Conservation (phyloP, 2,797 vertebrate species). For the Rhincodon typus region DNA sequence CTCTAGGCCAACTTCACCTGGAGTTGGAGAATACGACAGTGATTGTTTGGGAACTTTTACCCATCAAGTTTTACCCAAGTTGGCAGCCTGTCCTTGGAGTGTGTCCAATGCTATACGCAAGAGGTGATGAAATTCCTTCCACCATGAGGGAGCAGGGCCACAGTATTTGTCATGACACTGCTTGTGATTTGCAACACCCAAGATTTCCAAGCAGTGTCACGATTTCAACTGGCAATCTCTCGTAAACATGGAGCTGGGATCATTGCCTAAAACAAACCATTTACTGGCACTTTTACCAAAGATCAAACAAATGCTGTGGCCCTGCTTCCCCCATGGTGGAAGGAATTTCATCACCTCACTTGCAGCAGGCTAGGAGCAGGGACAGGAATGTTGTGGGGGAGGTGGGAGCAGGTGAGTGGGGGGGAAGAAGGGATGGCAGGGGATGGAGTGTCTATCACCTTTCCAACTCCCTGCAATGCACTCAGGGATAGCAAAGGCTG, state of each 20-base stretch:
- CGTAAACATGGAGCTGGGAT: too few relatives aligned
- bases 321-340: background rate
- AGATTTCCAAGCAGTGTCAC: too few relatives aligned
- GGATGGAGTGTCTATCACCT: background rate
- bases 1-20: background rate
- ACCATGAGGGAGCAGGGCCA: too few relatives aligned
- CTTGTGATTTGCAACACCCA: too few relatives aligned
- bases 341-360: too few relatives aligned
- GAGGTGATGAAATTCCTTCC: too few relatives aligned
- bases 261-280: background rate
- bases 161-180: too few relatives aligned
- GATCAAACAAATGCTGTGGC: background rate
- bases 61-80: too few relatives aligned
- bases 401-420: too few relatives aligned
- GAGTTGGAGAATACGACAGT: background rate
- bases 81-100: background rate
- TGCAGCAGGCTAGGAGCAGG: background rate
- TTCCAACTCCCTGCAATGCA: background rate
- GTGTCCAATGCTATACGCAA: too few relatives aligned
- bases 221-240: too few relatives aligned
- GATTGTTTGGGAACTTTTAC: background rate
- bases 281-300: background rate
- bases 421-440: background rate
- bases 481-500: background rate
- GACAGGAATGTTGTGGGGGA: too few relatives aligned